Evolutionary conservation across 2,888 invertebrate genomes (phyloP).

Genomic region (Beris morrisii): DNA sequence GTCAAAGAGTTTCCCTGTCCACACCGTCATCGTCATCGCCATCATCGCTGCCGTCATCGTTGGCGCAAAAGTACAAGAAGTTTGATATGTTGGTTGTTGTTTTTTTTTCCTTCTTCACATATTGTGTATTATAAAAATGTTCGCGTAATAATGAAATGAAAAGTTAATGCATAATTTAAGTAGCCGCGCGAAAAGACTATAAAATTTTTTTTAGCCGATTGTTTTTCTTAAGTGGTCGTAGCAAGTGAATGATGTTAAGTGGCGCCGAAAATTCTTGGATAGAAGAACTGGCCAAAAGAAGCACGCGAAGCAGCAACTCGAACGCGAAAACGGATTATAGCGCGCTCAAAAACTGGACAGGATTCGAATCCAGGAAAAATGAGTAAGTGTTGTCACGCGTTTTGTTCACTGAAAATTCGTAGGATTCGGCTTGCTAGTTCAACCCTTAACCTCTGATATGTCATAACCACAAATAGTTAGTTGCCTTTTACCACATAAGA

Average conservation of each 20-base stretch:
- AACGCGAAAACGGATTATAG: no score
- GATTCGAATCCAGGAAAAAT: no score
- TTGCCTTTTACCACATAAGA: slow-evolving; percentile 8
- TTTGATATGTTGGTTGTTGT: slow-evolving; percentile 6
- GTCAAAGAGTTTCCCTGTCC: slow-evolving; percentile 4
- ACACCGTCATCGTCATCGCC: slow-evolving; percentile 24
- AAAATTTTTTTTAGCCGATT: no score
- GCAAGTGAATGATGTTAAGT: slow-evolving; percentile 1
- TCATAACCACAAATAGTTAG: slow-evolving; percentile 10
- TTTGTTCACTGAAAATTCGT: no score
- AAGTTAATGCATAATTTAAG: slow-evolving; percentile 17
- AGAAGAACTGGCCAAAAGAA: not conserved
- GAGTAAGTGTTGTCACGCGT: no score
- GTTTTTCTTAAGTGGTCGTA: no score
- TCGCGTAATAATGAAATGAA: slow-evolving; percentile 22
- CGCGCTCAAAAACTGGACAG: no score
- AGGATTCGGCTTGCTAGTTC: not conserved
- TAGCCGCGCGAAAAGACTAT: no score
- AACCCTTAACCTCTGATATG: slow-evolving; percentile 28
- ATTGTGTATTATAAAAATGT: not conserved
- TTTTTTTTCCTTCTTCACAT: slow-evolving; percentile 21
- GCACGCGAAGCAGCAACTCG: no score
- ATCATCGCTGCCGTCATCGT: slow-evolving; percentile 30
- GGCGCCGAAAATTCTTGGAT: slow-evolving; percentile 4
- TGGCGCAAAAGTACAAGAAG: slow-evolving; percentile 27